A percentile compares a stretch with the other conserved stretches of the same genome.
Conservation (phyloP, 2,797 vertebrate genomes). For the Anabacerthia variegaticeps region DNA sequence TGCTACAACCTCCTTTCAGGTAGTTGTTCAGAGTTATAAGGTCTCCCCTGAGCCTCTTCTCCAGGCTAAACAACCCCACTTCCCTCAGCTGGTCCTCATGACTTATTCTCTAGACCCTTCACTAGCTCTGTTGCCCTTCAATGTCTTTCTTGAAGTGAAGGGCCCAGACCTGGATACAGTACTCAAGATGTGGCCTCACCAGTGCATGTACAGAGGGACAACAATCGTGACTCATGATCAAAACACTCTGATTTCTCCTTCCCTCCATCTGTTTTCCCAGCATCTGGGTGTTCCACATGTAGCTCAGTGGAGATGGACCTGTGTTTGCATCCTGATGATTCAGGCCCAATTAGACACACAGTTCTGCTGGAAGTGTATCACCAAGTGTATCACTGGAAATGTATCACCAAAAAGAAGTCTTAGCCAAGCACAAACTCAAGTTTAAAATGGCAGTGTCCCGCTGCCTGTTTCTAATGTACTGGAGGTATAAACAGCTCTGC, state of each 20-base stretch:
- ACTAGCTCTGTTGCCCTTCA: not conserved
- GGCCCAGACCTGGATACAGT: not conserved
- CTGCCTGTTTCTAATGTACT: not conserved
- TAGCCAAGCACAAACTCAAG: not conserved
- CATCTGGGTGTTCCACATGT: too few species aligned
- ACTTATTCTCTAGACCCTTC: not conserved
- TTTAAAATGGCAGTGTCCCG: not conserved
- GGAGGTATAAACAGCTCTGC: not conserved
- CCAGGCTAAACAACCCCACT: not conserved
- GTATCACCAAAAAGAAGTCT: not conserved
- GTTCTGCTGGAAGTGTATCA: not conserved
- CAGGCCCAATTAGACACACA: fast-evolving
- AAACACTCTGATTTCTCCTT: not conserved
- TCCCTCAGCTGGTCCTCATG: not conserved
- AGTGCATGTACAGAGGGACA: not conserved
- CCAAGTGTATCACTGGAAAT: not conserved
- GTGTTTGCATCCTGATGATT: not conserved
- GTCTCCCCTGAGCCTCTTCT: not conserved
- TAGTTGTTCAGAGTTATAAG: not conserved
- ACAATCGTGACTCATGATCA: too few species aligned
- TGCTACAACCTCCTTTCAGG: not conserved
- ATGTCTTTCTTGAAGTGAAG: not conserved
- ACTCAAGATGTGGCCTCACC: not conserved
- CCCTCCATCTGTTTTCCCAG: not conserved
- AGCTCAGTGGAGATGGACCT: not conserved